phyloP scores from a whole-genome alignment of 2,113 vertebrate genomes.

The Megaleporinus macrocephalus region DNA sequence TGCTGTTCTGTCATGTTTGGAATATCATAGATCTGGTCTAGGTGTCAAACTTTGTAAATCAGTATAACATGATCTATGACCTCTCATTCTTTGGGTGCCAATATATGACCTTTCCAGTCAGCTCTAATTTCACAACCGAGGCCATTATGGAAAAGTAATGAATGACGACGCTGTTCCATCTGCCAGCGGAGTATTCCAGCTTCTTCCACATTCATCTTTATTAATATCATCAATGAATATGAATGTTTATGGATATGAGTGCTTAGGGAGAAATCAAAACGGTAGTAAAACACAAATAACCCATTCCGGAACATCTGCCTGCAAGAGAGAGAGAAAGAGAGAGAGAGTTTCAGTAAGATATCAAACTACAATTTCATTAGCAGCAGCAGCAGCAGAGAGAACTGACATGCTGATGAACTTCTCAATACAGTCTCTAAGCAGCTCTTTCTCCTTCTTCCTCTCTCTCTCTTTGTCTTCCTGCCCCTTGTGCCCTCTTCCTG shows the following conservation, averaged over 20 bases:
- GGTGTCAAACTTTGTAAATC: background rate
- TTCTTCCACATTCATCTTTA: conserved; percentile 42
- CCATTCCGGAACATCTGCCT: conserved; percentile 35
- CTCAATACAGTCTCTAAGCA: too few relatives aligned
- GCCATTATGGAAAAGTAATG: conserved; percentile 31
- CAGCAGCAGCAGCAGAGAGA: conserved; percentile 15
- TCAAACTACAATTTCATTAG: background rate
- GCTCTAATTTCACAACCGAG: background rate
- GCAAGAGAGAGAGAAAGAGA: background rate
- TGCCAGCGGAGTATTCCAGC: conserved; percentile 1
- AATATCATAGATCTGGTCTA: background rate
- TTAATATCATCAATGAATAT: conserved; percentile 47
- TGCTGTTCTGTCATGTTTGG: background rate
- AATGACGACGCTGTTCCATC: conserved; percentile 7
- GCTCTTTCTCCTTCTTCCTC: background rate
- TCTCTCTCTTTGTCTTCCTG: too few relatives aligned
- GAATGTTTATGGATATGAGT: conserved; percentile 49
- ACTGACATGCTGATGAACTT: background rate
- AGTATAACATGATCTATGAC: background rate
- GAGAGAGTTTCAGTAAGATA: background rate
- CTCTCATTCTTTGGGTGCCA: background rate
- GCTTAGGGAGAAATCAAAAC: conserved; percentile 39
- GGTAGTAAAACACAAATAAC: conserved; percentile 18
- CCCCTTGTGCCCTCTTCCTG: too few relatives aligned
- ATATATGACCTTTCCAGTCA: conserved; percentile 3